phyloP scores from a whole-genome alignment of 2,113 vertebrate species.

The Hypanus sabinus region DNA sequence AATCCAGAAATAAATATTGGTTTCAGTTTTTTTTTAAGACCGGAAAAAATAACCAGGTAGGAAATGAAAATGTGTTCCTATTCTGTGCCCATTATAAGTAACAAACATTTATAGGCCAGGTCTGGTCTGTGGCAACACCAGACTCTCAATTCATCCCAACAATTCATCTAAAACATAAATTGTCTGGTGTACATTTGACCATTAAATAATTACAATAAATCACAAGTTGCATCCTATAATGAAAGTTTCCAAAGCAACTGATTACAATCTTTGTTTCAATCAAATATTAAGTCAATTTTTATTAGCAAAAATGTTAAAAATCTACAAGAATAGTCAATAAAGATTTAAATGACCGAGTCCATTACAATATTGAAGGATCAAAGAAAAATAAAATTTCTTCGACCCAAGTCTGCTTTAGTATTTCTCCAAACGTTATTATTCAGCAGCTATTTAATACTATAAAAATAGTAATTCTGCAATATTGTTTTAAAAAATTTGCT shows the following conservation, averaged over 20 bases:
- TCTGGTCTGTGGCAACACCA: not conserved
- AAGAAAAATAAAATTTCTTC: not conserved
- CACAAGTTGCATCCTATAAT: not conserved
- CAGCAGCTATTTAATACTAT: not conserved
- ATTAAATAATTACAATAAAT: not conserved
- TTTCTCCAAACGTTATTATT: not conserved
- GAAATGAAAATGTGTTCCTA: not conserved
- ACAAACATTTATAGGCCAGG: not conserved
- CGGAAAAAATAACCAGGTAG: not conserved
- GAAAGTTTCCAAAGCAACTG: not conserved
- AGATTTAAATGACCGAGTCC: not conserved
- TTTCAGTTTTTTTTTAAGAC: not conserved
- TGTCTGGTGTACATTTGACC: not conserved
- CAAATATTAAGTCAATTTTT: slow-evolving; percentile 17
- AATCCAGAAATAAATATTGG: not conserved
- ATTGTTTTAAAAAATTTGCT: slow-evolving; percentile 25
- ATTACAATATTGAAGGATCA: not conserved
- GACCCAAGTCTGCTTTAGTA: not conserved
- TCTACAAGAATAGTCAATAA: not conserved
- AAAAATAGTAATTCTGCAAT: slow-evolving; percentile 31
- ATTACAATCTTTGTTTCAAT: slow-evolving; percentile 5
- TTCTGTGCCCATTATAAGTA: not conserved
- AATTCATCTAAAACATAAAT: slow-evolving; percentile 10
- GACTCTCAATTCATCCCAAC: not conserved
- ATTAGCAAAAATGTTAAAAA: slow-evolving; percentile 23